Evolutionary conservation across 2,888 invertebrate species (phyloP).

Genomic region (Drosophila fulvimacula): DNA sequence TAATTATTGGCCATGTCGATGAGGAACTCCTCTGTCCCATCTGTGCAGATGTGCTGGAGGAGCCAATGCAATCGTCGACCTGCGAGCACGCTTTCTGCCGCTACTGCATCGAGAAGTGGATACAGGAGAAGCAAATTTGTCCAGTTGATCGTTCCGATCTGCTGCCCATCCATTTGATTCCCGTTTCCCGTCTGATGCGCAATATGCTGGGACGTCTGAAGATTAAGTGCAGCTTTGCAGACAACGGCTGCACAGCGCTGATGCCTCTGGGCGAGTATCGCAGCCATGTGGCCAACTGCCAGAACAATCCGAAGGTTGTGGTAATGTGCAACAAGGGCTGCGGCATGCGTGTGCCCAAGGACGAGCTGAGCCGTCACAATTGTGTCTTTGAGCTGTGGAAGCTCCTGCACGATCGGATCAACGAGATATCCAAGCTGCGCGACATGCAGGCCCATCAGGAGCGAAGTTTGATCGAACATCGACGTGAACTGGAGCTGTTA

Average conservation of each 20-base stretch:
- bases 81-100: conserved; percentile 66
- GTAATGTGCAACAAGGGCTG: conserved; percentile 52
- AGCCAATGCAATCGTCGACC: conserved; percentile 52
- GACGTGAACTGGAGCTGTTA: conserved; percentile 57
- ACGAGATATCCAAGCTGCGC: conserved; percentile 33
- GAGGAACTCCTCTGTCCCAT: conserved; percentile 65
- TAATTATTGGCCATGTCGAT: conserved; percentile 58
- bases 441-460: conserved; percentile 31
- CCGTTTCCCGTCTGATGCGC: conserved; percentile 60
- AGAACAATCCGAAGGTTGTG: conserved; percentile 54
- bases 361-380: conserved; percentile 54
- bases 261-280: conserved; percentile 48
- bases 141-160: conserved; percentile 56
- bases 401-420: conserved; percentile 20
- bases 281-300: conserved; percentile 45
- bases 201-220: conserved; percentile 55
- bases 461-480: conserved; percentile 32
- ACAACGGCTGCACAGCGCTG: conserved; percentile 36
- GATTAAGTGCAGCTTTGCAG: conserved; percentile 52
- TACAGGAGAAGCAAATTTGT: conserved; percentile 52
- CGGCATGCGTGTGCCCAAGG: conserved; percentile 58
- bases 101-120: conserved; percentile 61
- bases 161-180: conserved; percentile 31
- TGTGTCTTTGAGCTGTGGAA: conserved; percentile 51
- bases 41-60: conserved; percentile 60